Evolutionary conservation across 2,888 invertebrate species (phyloP).

Genomic region (Tipula lateralis): DNA sequence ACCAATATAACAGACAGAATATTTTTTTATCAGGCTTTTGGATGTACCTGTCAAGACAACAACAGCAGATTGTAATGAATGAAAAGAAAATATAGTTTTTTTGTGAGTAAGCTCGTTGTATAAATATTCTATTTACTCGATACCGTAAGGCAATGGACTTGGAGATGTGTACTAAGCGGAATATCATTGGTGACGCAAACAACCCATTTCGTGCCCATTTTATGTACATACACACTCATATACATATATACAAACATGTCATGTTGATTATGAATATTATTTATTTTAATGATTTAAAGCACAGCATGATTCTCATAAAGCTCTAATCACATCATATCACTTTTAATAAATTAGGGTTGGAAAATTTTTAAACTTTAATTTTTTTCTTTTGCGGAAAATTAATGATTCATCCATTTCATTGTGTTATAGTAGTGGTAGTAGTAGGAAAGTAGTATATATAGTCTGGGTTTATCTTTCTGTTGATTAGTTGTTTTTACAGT

Average conservation of each 20-base stretch:
- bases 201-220: background rate
- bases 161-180: no score
- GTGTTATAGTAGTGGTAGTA: background rate
- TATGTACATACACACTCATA: background rate
- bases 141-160: background rate
- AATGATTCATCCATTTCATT: background rate
- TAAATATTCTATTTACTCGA: background rate
- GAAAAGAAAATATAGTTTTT: background rate
- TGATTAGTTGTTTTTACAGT: background rate
- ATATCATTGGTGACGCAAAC: no score
- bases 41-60: background rate
- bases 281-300: background rate
- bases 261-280: conserved; percentile 9
- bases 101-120: background rate
- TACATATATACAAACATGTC: background rate
- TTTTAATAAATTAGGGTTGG: conserved; percentile 11
- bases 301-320: conserved; percentile 11
- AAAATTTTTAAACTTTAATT: background rate
- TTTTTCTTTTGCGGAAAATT: background rate
- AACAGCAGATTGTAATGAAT: background rate
- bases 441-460: background rate
- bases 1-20: background rate
- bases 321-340: conserved; percentile 19
- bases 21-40: background rate
- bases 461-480: background rate